phyloP scores from a whole-genome alignment of 2,113 vertebrate genomes.

The Eubucco bourcierii region DNA sequence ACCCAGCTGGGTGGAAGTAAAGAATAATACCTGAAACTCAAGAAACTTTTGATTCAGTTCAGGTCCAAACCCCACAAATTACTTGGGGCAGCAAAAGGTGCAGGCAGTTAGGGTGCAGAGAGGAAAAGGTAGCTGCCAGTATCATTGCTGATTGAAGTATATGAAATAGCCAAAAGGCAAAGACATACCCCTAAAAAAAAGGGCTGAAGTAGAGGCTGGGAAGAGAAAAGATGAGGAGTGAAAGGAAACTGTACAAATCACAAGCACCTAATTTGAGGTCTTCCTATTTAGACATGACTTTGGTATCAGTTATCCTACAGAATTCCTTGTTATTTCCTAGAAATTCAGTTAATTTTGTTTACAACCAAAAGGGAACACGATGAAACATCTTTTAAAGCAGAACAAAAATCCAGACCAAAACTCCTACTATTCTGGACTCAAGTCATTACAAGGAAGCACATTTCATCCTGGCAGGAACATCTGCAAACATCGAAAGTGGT shows the following conservation, averaged over 20 bases:
- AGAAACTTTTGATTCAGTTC: background rate
- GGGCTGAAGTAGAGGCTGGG: background rate
- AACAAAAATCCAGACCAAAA: background rate
- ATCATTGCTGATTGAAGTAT: rapidly evolving
- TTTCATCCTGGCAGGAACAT: background rate
- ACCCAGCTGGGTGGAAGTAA: background rate
- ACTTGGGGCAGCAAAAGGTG: background rate
- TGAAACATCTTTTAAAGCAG: background rate
- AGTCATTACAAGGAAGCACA: background rate
- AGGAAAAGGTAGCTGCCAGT: background rate
- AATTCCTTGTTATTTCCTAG: background rate
- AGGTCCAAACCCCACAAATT: background rate
- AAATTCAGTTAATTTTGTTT: background rate
- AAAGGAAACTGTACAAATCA: background rate
- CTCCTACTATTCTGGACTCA: background rate
- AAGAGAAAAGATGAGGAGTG: background rate
- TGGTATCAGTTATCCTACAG: background rate
- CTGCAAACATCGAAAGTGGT: background rate
- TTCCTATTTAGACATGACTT: background rate
- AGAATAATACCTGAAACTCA: background rate
- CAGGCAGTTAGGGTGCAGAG: rapidly evolving
- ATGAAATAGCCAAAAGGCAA: background rate
- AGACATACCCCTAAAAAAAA: background rate
- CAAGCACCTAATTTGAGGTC: background rate
- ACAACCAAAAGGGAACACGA: background rate